Evolutionary conservation across 2,888 invertebrate genomes (phyloP).

Genomic region (Tetrapedia diversipes): DNA sequence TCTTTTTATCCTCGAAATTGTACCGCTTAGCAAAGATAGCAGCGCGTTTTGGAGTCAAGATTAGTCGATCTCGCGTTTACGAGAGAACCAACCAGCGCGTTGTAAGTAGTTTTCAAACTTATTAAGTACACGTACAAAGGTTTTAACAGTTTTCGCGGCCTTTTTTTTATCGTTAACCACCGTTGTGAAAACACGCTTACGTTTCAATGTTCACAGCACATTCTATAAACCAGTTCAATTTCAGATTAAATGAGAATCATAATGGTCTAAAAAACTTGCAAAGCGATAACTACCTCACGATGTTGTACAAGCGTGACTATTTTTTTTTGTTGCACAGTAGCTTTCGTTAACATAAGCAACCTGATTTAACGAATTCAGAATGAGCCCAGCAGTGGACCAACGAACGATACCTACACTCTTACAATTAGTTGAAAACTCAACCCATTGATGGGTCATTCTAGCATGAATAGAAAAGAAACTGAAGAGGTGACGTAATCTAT

Average conservation of each 20-base stretch:
- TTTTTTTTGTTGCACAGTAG: too few relatives aligned
- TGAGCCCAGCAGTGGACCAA: too few relatives aligned
- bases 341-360: too few relatives aligned
- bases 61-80: neutral
- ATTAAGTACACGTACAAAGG: neutral
- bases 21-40: neutral
- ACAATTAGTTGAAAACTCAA: too few relatives aligned
- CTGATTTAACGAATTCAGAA: too few relatives aligned
- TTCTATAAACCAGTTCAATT: neutral
- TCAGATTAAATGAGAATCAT: neutral
- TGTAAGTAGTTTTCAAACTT: neutral
- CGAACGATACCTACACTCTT: too few relatives aligned
- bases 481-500: too few relatives aligned
- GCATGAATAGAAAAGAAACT: too few relatives aligned
- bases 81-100: neutral
- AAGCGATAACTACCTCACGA: neutral
- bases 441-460: too few relatives aligned
- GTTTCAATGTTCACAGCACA: neutral
- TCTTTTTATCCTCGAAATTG: neutral
- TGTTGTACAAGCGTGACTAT: neutral
- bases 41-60: neutral
- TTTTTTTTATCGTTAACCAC: neutral
- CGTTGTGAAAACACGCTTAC: constrained; percentile 8
- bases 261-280: neutral
- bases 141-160: neutral